Base-by-base conservation (phyloP, 2,113 vertebrate genomes). In the Paradoxurus hermaphroditus region DNA sequence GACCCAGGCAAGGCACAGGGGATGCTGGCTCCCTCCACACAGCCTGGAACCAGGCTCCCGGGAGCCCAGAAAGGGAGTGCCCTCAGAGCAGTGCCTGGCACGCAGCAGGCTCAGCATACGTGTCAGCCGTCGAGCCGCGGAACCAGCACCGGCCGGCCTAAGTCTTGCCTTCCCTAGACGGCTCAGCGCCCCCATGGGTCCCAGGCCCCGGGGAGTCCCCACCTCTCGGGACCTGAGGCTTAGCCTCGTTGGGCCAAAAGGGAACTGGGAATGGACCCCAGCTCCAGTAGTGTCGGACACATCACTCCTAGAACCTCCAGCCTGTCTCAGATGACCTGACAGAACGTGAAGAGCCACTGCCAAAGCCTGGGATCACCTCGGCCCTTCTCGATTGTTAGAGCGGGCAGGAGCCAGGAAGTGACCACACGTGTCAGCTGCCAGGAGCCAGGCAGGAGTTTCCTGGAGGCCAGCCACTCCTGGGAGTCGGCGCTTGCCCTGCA, bases 1-100 rank as follows among this genome's bases (percentile, higher is more conserved):
- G 0, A 11, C 63, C 39, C 0, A 21, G 23, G 27, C 12, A 0
- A 4, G 90, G 62, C 87, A 0, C 1, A 0, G 3, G 31, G n/a
- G n/a, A 18, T 23, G 7, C 68, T 36, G 29, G 46, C 65, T 14
- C 41, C 23, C 65, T 14, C 41, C 14, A 5, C 27, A 2, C 13
- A 9, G 1, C 59, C 27, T 4, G 53, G 27, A 59, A 1, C 68
- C 36, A 44, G 77, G 77, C 27, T 49, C 46, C 53, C 18, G 39
- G 39, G 53, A 41, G 75, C 77, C 53, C 31, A 31, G 53, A 34
- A 3, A 44, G 27, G 36, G 73, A 12, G 11, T 15, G 8, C 65
- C 41, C 29, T 8, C 3, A 16, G 44, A 6, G 34, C 75, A 5
- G 68, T 5, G 5, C 86, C 81, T 31, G n/a, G 31, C 63, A 25